Conservation (phyloP, 2,888 invertebrate genomes). For the Mesoligia furuncula region DNA sequence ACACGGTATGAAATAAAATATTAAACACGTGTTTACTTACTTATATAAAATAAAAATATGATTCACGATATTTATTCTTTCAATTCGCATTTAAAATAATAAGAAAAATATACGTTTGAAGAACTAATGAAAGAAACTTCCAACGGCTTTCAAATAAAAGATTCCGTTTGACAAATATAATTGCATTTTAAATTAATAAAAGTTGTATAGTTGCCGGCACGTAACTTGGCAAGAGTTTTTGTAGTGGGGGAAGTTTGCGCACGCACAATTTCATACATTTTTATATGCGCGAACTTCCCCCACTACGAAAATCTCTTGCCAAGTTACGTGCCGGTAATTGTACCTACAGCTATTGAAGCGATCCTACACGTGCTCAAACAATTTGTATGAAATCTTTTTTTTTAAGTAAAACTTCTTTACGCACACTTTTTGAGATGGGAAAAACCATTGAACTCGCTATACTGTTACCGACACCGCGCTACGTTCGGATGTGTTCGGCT, state of each 20-base stretch:
- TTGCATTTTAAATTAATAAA: slow-evolving; percentile 17
- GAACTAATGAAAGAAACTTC: slow-evolving; percentile 4
- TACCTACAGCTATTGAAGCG: neutral
- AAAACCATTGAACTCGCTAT: no score
- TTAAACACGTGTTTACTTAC: neutral
- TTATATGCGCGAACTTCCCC: no score
- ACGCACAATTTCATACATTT: no score
- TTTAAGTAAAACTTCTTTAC: no score
- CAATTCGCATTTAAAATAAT: slow-evolving; percentile 4
- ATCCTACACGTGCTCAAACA: neutral
- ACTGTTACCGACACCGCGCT: no score
- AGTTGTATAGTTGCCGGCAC: no score
- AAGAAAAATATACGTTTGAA: slow-evolving; percentile 5
- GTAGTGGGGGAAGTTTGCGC: no score
- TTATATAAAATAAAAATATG: neutral
- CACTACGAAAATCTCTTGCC: no score
- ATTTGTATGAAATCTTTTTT: neutral
- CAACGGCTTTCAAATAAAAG: slow-evolving; percentile 1
- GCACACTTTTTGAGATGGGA: no score
- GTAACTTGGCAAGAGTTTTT: no score
- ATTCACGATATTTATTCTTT: neutral
- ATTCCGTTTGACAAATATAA: slow-evolving; percentile 5
- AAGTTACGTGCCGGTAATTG: no score
- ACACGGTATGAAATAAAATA: neutral
- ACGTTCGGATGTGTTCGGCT: no score